Conservation (phyloP, 1,140 invertebrate genomes). For the Drosophila sp. region DNA sequence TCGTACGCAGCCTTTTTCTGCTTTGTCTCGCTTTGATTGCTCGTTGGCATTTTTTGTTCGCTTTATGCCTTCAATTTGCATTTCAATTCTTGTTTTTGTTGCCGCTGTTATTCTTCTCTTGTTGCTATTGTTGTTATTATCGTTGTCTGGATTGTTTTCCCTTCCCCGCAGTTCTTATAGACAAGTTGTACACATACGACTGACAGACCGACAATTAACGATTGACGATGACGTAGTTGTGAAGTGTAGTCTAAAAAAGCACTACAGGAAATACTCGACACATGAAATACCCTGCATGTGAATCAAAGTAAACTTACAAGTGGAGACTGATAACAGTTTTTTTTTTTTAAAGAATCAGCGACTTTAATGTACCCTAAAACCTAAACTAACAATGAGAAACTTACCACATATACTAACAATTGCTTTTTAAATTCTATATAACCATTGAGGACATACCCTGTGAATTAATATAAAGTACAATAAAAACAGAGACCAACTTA, state of each 20-base stretch:
- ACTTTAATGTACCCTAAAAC: too few relatives aligned
- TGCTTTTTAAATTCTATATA: too few relatives aligned
- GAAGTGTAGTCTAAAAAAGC: not conserved
- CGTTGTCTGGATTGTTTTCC: constrained; percentile 8
- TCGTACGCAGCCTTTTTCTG: constrained; percentile 23
- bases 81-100: constrained; percentile 66
- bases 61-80: constrained; percentile 80
- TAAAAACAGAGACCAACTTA: too few relatives aligned
- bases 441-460: too few relatives aligned
- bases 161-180: not conserved
- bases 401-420: too few relatives aligned
- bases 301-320: not conserved
- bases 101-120: constrained; percentile 19
- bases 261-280: constrained; percentile 1
- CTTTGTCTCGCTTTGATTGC: constrained; percentile 72
- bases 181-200: constrained; percentile 8
- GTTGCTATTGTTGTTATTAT: constrained; percentile 16
- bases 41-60: constrained; percentile 64
- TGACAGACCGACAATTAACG: constrained; percentile 22
- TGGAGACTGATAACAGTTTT: too few relatives aligned
- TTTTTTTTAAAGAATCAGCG: too few relatives aligned
- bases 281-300: not conserved
- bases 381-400: too few relatives aligned
- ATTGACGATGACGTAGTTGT: constrained; percentile 36
- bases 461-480: too few relatives aligned